Conservation (phyloP, 1,140 invertebrate species). For the Drosophila sucinea region DNA sequence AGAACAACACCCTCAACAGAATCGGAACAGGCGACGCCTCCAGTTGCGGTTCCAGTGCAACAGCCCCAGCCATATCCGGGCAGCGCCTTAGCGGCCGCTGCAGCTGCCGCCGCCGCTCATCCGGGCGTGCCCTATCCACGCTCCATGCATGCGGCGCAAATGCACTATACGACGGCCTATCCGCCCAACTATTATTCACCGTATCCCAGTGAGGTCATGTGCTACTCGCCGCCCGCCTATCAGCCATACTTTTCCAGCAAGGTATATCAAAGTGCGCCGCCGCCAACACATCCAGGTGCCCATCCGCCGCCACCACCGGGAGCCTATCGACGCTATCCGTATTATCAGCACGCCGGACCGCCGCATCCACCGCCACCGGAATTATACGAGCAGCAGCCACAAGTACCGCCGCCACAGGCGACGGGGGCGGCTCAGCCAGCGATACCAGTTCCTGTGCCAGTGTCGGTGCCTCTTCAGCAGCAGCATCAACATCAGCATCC, state of each 20-base stretch:
- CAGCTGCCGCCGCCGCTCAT: constrained; percentile 73
- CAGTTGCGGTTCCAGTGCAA: constrained; percentile 77
- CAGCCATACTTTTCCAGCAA: constrained; percentile 83
- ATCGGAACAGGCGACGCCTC: constrained; percentile 20
- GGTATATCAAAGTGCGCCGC: constrained; percentile 82
- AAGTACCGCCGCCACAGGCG: constrained; percentile 35
- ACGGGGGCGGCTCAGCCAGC: constrained; percentile 21
- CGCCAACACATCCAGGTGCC: constrained; percentile 70
- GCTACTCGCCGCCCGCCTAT: constrained; percentile 86
- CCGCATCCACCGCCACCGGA: constrained; percentile 56
- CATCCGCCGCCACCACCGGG: constrained; percentile 77
- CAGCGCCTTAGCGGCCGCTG: constrained; percentile 83
- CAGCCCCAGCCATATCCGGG: constrained; percentile 83
- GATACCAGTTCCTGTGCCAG: constrained; percentile 21
- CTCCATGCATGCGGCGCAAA: constrained; percentile 79
- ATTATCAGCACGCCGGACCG: constrained; percentile 66
- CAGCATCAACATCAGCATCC: constrained; percentile 34
- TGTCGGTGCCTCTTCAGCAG: constrained; percentile 15
- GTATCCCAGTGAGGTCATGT: constrained; percentile 83
- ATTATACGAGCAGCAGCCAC: constrained; percentile 55
- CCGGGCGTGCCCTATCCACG: constrained; percentile 83
- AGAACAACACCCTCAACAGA: constrained; percentile 69
- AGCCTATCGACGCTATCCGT: constrained; percentile 64
- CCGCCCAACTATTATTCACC: constrained; percentile 85
- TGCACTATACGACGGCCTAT: constrained; percentile 83